Evolutionary conservation across 2,888 invertebrate species (phyloP).

Genomic region (Gymnoscelis rufifasciata): DNA sequence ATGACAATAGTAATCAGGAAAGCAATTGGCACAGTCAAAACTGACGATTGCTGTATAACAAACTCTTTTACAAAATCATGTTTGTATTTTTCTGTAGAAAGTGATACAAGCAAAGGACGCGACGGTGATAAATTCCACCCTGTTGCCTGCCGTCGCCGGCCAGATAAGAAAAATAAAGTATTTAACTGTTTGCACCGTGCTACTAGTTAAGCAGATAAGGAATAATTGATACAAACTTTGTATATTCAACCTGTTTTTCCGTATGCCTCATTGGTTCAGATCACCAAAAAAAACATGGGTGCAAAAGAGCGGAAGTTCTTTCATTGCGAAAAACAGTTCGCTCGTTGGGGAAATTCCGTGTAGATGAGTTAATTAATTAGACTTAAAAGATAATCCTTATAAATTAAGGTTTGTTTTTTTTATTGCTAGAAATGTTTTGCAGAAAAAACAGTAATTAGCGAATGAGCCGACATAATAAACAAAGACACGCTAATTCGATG

Average conservation of each 20-base stretch:
- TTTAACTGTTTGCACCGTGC: constrained; percentile 28
- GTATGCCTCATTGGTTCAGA: too few species aligned
- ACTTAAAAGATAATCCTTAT: too few species aligned
- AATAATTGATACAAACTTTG: constrained; percentile 11
- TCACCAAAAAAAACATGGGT: too few species aligned
- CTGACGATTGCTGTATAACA: too few species aligned
- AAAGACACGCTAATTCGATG: constrained; percentile 17
- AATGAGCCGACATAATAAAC: constrained; percentile 4
- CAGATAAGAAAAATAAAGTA: constrained; percentile 44
- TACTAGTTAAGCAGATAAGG: constrained; percentile 14
- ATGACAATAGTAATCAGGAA: too few species aligned
- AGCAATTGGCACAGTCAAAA: too few species aligned
- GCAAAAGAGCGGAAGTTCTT: too few species aligned
- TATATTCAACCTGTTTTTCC: background rate
- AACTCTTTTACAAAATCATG: too few species aligned
- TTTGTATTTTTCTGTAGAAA: background rate
- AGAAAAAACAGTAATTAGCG: background rate
- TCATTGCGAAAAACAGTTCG: too few species aligned
- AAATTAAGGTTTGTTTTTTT: too few species aligned
- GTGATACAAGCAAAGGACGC: constrained; percentile 26
- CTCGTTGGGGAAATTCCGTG: too few species aligned
- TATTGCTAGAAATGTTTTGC: background rate
- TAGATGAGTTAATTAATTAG: too few species aligned
- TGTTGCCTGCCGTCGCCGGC: constrained; percentile 31
- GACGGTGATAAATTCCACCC: constrained; percentile 49